A percentile compares a stretch with the other conserved stretches of the same genome.
phyloP scores from a whole-genome alignment of 2,113 vertebrate genomes.

The Melanerpes aurifrons region DNA sequence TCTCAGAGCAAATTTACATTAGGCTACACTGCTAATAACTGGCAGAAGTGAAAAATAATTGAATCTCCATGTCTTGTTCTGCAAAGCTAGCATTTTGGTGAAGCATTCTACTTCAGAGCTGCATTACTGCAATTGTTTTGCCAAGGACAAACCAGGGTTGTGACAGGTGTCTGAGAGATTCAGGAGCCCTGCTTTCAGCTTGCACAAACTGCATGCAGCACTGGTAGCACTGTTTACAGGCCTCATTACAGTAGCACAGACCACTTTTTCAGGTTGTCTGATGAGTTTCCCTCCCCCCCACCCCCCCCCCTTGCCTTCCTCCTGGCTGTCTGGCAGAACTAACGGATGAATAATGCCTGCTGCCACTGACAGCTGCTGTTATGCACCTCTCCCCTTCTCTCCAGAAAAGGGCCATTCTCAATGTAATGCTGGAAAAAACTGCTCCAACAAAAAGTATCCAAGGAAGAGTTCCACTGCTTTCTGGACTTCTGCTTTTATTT shows the following conservation, averaged over 20 bases:
- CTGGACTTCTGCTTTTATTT: neutral
- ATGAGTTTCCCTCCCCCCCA: neutral
- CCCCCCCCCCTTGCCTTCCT: neutral
- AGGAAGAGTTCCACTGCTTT: neutral
- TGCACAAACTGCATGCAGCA: neutral
- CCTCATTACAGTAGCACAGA: neutral
- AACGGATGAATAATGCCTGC: neutral
- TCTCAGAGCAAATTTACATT: neutral
- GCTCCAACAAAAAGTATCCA: neutral
- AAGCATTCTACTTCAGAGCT: neutral
- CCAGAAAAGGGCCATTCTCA: neutral
- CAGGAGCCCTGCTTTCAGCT: neutral
- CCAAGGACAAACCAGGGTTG: neutral
- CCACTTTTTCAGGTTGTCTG: neutral
- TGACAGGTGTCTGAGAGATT: neutral
- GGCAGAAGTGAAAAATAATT: neutral
- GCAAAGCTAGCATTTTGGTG: neutral
- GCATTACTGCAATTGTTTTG: neutral
- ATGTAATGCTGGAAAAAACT: neutral
- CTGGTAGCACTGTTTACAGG: neutral
- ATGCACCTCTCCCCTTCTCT: constrained; percentile 3
- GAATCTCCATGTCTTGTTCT: neutral
- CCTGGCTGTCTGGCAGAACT: neutral
- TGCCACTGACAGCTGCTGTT: constrained; percentile 44
- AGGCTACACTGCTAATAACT: neutral